Base-by-base conservation (phyloP, 1,140 invertebrate species). In the Listronotus oregonensis region DNA sequence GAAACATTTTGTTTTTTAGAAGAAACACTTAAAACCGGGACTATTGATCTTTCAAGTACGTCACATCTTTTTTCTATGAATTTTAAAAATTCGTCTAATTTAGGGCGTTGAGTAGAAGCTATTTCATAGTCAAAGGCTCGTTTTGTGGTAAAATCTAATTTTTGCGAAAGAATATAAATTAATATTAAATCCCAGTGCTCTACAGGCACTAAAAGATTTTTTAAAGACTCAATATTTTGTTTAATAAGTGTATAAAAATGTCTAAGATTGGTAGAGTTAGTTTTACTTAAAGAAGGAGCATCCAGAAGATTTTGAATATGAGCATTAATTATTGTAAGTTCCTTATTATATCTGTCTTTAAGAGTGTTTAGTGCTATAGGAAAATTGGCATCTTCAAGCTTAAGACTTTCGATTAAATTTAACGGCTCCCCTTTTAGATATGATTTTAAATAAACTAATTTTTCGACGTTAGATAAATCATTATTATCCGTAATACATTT, bases 371-470 rank as follows among this genome's bases (percentile, higher is more conserved):
- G 12, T 43, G 42, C 42, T n/a, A 43, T 43, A n/a, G 12, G 42
- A 43, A 43, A 17, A 17, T 43, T 43, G 42, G 42, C 15, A 43
- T 43, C 15, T n/a, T n/a, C 12, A 43, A 43, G 12, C 15, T 43
- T 43, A 6, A 43, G 12, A 17, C 15, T 43, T n/a, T 17, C 15
- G 6, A 43, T 43, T 43, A 43, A n/a, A 43, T 43, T 43, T n/a
- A n/a, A 43, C 12, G 42, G 42, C 15, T 43, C 42, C 15, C 42
- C 42, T 43, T 43, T n/a, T 43, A 43, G 42, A 17, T 43, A 43
- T 17, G 42, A 43, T 43, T 43, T 43, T 43, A n/a, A 43, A 43
- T 43, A 43, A 43, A n/a, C 12, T n/a, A 43, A n/a, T 43, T 43
- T 43, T 43, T 43, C 12, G 15, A 43, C 12, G 15, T 43, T 43